Evolutionary conservation across 2,113 vertebrate genomes (phyloP).

Genomic region (Meleagris gallopavo): DNA sequence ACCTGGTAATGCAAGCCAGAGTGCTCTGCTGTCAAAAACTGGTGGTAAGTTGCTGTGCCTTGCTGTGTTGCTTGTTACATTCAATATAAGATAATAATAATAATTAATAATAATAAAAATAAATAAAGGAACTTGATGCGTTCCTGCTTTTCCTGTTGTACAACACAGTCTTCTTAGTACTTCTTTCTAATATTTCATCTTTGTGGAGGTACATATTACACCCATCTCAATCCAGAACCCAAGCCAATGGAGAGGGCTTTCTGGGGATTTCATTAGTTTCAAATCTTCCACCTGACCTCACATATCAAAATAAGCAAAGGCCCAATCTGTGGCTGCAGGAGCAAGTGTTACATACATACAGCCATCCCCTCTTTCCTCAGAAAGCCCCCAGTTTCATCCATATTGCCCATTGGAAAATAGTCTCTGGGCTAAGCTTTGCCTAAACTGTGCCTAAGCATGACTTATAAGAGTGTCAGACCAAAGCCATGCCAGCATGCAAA

Average conservation of each 20-base stretch:
- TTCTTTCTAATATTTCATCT: neutral
- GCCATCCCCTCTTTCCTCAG: neutral
- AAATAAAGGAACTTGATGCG: neutral
- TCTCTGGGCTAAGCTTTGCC: neutral
- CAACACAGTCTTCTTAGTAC: neutral
- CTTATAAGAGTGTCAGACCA: neutral
- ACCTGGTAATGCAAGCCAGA: neutral
- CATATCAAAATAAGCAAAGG: neutral
- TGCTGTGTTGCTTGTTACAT: neutral
- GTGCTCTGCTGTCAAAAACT: neutral
- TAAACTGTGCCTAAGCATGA: neutral
- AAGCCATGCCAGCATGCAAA: neutral
- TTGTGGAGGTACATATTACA: neutral
- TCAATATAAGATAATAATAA: neutral
- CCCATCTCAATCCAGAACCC: neutral
- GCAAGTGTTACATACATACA: neutral
- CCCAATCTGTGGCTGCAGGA: neutral
- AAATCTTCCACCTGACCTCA: neutral
- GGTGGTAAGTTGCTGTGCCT: neutral
- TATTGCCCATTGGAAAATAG: neutral
- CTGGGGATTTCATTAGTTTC: neutral
- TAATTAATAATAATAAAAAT: neutral
- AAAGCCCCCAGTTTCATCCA: neutral
- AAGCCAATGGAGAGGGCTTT: neutral
- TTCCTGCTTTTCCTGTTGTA: neutral